Percentiles rank a stretch among this genome's conserved stretches.
phyloP scores from a whole-genome alignment of 2,113 vertebrate genomes.

The Ictidomys tridecemlineatus region DNA sequence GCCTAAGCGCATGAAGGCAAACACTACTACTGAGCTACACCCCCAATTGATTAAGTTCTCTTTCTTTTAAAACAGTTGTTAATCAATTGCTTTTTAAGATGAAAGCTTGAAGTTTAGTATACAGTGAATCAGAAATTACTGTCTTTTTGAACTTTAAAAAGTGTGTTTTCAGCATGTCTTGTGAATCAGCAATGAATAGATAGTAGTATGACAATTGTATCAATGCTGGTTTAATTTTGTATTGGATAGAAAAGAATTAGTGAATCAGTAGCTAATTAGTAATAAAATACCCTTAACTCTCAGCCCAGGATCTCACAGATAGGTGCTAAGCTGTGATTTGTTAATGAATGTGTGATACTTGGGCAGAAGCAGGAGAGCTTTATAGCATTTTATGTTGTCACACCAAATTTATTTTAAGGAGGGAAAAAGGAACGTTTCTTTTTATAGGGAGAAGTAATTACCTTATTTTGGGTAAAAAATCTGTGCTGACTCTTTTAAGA shows the following conservation, averaged over 20 bases:
- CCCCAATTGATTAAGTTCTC: neutral
- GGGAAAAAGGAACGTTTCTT: neutral
- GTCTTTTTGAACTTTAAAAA: constrained; percentile 53
- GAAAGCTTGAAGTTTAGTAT: neutral
- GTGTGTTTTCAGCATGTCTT: neutral
- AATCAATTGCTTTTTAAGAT: constrained; percentile 52
- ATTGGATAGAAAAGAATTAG: constrained; percentile 22
- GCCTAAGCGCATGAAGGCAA: too few species aligned
- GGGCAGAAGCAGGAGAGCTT: constrained; percentile 19
- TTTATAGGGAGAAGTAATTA: constrained; percentile 46
- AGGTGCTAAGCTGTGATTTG: neutral
- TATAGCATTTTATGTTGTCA: constrained; percentile 50
- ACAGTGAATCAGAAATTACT: neutral
- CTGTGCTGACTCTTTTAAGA: constrained; percentile 59
- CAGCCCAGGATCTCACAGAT: neutral
- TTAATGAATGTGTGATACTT: constrained; percentile 21
- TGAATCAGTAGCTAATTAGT: constrained; percentile 27
- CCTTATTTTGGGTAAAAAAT: constrained; percentile 17
- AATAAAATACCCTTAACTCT: neutral
- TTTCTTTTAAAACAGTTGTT: constrained; percentile 11
- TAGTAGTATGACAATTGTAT: neutral
- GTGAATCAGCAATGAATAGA: neutral
- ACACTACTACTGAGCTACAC: neutral
- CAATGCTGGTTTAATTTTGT: constrained; percentile 30
- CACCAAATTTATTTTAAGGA: constrained; percentile 51